Base-by-base conservation (phyloP, 2,113 vertebrate species). In the Cottus gobio region DNA sequence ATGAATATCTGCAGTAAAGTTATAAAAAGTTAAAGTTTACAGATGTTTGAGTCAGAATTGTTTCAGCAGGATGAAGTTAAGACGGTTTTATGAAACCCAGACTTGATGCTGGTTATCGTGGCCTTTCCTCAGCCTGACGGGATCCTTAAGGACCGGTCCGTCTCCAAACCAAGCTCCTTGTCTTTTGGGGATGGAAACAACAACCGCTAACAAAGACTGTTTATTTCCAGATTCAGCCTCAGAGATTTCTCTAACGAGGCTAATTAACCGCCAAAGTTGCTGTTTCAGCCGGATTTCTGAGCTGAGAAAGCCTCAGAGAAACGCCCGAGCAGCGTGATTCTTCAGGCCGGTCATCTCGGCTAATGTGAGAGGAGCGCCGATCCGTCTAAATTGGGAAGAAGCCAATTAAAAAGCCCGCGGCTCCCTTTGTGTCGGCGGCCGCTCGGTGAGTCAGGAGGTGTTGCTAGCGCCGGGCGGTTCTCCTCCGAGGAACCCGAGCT, bases 231-330 rank as follows among this genome's bases (percentile, higher is more conserved):
- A 84, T 87, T 83, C 75, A 64, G 83, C 88, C 90, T 79, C 18
- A 7, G 86, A 89, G 89, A 42, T 88, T 90, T 85, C 76, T 75
- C 75, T 85, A 89, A 90, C 75, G 69, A 87, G 87, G 62, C 90
- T 88, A 91, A 92, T 93, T 92, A 92, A 77, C 85, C 70, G 56
- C 65, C 87, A 83, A 85, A 89, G 73, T 76, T 89, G 86, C 92
- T 69, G 85, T 56, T 90, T 91, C 89, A 91, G 85, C 90, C 73
- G 5, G 31, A 78, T 80, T 70, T 63, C 46, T 0, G 39, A 70
- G 70, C 68, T 0, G 24, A 72, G 75, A 85, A 80, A 77, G 84
- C 90, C 90, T 86, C 71, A 30, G 91, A 90, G 89, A 84, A 85
- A 86, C 36, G 80, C 73, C 83, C 20, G 68, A 77, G 83, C 82